Percentiles rank a stretch among this genome's conserved stretches.
Evolutionary conservation across 30 jellyfish, hydroid and myxozoan species (phyloP).

Genomic region (Clytia hemisphaerica): DNA sequence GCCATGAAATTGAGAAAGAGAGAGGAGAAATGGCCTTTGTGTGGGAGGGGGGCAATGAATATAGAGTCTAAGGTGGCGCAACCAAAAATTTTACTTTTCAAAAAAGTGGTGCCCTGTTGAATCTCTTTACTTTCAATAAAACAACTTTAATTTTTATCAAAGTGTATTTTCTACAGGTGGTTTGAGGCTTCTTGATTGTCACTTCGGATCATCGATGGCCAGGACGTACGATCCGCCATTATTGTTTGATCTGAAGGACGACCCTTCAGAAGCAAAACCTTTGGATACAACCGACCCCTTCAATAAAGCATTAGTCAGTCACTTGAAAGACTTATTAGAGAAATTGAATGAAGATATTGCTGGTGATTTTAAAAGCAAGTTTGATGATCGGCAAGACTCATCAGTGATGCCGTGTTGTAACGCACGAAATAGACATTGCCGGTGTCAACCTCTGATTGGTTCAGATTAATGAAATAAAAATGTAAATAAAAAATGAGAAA

Average conservation of each 20-base stretch:
- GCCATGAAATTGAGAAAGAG: no score
- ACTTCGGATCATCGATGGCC: neutral
- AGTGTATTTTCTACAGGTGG: neutral
- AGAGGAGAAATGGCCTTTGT: no score
- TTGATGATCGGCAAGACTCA: neutral
- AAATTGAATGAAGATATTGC: neutral
- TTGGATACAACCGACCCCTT: neutral
- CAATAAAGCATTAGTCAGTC: neutral
- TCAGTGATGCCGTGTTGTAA: conserved; percentile 5
- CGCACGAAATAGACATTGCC: neutral
- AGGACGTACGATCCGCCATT: neutral
- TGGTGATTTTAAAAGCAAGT: neutral
- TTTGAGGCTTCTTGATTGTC: neutral
- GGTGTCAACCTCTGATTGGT: no score
- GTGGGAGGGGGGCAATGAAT: no score
- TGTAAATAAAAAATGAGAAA: no score
- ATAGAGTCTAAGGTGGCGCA: no score
- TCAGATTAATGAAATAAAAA: no score
- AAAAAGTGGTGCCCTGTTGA: no score
- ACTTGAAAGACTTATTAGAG: neutral
- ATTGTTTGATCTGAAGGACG: neutral
- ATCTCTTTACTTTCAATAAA: no score
- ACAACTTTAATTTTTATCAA: no score
- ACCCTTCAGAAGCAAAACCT: conserved; percentile 1
- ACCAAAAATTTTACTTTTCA: no score